Base-by-base conservation (phyloP, 2,888 invertebrate genomes). In the Malthinus flaveolus region DNA sequence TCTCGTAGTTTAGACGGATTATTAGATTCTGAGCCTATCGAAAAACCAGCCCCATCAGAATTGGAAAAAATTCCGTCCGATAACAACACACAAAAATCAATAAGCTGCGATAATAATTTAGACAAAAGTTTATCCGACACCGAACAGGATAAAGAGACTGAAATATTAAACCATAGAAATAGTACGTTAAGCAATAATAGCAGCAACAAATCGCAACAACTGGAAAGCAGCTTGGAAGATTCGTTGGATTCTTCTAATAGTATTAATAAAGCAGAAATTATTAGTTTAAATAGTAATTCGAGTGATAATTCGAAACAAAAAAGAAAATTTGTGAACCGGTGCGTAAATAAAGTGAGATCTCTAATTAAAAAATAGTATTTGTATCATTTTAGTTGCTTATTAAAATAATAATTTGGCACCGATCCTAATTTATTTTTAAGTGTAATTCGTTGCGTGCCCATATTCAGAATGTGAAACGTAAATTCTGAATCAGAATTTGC, bases 301-400 rank as follows among this genome's bases (percentile, higher is more conserved):
- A 83, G 76, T 68, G 78, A 85, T 68, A 82, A 83, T 68, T 84
- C 82, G 7, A 88, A 88, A 76, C 82, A 86, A 72, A 88, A 87
- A 78, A 87, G 87, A 75, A 91, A 91, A 78, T 91, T 93, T 77
- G 89, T 93, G 86, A 91, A 92, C 83, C 84, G 88, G 77, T 90
- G 90, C 79, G 88, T 90, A 69, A 90, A 89, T 80, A 90, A 90
- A 85, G 88, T 90, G 79, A 86, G 89, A 82, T 87, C 88, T 81
- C 83, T 90, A 76, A 89, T 86, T 58, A 75, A 74, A 63, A 77
- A 75, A 63, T 75, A 67, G 68, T 36, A 55, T 32, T 9, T 36
- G 56, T 56, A 48, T 61, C 35, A 31, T 53, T 61, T 56, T 53
- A 55, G 55, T 61, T 61, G 46, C 48, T 46, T 32, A 7, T 23